Evolutionary conservation across 2,797 vertebrate genomes (phyloP).

Genomic region (Periparus ater): DNA sequence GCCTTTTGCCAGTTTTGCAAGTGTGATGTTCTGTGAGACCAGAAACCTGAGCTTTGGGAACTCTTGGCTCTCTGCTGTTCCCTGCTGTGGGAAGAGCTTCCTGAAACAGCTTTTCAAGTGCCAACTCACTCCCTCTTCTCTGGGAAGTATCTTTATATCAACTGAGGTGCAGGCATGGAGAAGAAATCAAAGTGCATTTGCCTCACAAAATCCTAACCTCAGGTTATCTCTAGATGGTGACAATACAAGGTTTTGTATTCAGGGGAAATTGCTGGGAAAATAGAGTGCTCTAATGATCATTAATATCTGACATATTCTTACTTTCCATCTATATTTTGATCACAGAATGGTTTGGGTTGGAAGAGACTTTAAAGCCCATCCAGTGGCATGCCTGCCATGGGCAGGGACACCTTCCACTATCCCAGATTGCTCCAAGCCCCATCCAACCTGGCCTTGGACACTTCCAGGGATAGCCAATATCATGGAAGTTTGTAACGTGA

Average conservation of each 20-base stretch:
- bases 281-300: background rate
- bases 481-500: background rate
- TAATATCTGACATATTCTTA: background rate
- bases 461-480: background rate
- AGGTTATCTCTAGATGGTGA: background rate
- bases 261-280: background rate
- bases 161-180: background rate
- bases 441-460: background rate
- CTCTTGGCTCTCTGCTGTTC: background rate
- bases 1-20: background rate
- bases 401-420: background rate
- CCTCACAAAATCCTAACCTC: background rate
- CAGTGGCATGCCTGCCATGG: background rate
- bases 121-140: background rate
- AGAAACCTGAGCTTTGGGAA: background rate
- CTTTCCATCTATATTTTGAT: background rate
- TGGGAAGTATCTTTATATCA: background rate
- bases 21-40: background rate
- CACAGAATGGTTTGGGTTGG: background rate
- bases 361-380: background rate
- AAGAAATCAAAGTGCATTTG: background rate
- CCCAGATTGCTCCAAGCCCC: background rate
- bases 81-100: background rate
- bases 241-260: background rate
- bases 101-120: background rate